A percentile compares a stretch with the other conserved stretches of the same genome.
These are phyloP conservation scores for Microplitis mediator DNA, from an alignment of 1,140 invertebrate species.

Conservation along the genomic window DNA sequence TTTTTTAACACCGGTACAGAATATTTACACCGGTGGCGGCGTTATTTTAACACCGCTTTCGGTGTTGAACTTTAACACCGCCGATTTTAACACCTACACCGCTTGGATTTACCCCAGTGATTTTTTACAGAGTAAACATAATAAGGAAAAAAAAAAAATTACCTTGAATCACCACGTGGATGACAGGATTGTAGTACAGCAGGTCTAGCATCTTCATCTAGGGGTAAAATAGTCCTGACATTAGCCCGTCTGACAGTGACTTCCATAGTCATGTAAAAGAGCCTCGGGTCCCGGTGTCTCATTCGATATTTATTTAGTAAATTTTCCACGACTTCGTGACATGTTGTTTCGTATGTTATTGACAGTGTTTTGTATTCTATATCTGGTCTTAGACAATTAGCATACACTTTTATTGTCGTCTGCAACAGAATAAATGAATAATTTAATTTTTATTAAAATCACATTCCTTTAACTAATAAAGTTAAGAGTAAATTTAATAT, in stretches of 20 bases:
- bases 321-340: slow-evolving; percentile 82
- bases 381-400: slow-evolving; percentile 83
- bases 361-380: slow-evolving; percentile 93
- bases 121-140: too few relatives aligned
- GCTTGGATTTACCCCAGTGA: too few relatives aligned
- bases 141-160: too few relatives aligned
- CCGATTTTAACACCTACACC: too few relatives aligned
- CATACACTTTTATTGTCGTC: slow-evolving; percentile 91
- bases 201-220: slow-evolving; percentile 87
- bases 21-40: too few relatives aligned
- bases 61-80: too few relatives aligned
- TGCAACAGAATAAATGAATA: slow-evolving; percentile 63
- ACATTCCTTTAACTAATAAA: background rate
- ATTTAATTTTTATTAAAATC: slow-evolving; percentile 10
- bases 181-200: slow-evolving; percentile 89
- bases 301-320: slow-evolving; percentile 89
- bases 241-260: slow-evolving; percentile 82
- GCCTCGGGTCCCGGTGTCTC: slow-evolving; percentile 86
- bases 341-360: slow-evolving; percentile 83
- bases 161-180: slow-evolving; percentile 88
- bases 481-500: too few relatives aligned
- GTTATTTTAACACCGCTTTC: too few relatives aligned
- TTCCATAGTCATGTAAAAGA: slow-evolving; percentile 95
- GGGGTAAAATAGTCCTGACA: slow-evolving; percentile 77
- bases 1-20: too few relatives aligned